Percentiles rank a stretch among this genome's conserved stretches.
Evolutionary conservation across 2,888 invertebrate genomes (phyloP).

Genomic region (Drosophila suboccidentalis): DNA sequence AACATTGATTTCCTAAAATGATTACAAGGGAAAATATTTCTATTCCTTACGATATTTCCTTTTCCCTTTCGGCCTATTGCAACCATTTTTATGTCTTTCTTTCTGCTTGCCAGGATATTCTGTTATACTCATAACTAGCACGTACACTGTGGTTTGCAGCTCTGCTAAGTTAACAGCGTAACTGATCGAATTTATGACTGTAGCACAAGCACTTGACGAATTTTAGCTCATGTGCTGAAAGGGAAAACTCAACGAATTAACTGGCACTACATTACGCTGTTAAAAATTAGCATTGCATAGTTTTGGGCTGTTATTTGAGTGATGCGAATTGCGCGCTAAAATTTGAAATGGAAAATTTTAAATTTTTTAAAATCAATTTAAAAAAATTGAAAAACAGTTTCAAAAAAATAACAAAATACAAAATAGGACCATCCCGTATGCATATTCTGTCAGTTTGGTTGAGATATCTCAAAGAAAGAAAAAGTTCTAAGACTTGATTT

Average conservation of each 20-base stretch:
- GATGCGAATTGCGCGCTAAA: neutral
- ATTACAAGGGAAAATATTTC: constrained; percentile 4
- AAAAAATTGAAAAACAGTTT: no score
- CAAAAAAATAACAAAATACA: no score
- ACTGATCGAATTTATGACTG: neutral
- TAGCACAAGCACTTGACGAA: neutral
- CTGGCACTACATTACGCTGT: no score
- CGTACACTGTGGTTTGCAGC: neutral
- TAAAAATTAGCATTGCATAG: no score
- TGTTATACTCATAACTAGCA: neutral
- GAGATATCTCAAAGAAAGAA: no score
- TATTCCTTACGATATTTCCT: neutral
- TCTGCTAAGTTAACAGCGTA: constrained; percentile 2
- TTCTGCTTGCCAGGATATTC: constrained; percentile 1
- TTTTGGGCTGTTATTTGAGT: neutral
- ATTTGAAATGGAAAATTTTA: no score
- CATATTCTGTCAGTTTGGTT: no score
- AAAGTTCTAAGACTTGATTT: no score
- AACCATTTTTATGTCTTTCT: neutral
- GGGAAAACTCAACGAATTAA: neutral
- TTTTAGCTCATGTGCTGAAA: constrained; percentile 5
- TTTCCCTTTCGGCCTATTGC: constrained; percentile 37
- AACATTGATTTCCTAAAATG: neutral
- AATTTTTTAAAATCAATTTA: no score
- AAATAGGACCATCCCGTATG: no score